Conservation (phyloP, 2,113 vertebrate genomes). For the Plectropomus leopardus region DNA sequence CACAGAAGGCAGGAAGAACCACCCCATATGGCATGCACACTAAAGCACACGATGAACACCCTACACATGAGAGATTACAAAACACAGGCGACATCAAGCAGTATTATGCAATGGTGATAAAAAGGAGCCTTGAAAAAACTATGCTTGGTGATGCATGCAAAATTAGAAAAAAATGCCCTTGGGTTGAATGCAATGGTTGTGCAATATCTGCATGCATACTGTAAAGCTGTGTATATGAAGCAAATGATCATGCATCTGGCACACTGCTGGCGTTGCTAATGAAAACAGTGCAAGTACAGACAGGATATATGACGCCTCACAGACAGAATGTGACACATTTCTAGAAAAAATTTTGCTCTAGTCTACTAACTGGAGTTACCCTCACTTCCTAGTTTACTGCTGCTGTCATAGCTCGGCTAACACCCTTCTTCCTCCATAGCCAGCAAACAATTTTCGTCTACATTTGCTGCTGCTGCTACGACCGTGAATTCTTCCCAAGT, state of each 20-base stretch:
- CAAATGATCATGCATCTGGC: slow-evolving; percentile 51
- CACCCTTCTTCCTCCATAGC: slow-evolving; percentile 81
- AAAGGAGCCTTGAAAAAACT: slow-evolving; percentile 28
- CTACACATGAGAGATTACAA: slow-evolving; percentile 44
- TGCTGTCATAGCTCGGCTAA: slow-evolving; percentile 80
- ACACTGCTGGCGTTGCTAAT: slow-evolving; percentile 13
- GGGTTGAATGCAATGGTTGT: slow-evolving; percentile 68
- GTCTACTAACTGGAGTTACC: slow-evolving; percentile 69
- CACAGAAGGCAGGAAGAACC: slow-evolving; percentile 56
- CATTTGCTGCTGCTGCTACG: slow-evolving; percentile 36
- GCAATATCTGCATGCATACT: slow-evolving; percentile 69
- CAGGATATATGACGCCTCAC: slow-evolving; percentile 1
- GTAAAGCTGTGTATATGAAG: slow-evolving; percentile 36
- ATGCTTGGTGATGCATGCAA: slow-evolving; percentile 70
- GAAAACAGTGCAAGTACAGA: slow-evolving; percentile 10
- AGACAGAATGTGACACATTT: slow-evolving; percentile 37
- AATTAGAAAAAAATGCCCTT: slow-evolving; percentile 64
- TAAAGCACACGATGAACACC: slow-evolving; percentile 34
- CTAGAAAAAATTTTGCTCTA: slow-evolving; percentile 24
- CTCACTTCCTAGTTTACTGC: slow-evolving; percentile 86
- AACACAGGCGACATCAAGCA: slow-evolving; percentile 45
- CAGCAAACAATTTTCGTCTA: slow-evolving; percentile 60
- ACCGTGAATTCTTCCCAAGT: slow-evolving; percentile 42
- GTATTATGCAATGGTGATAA: slow-evolving; percentile 61
- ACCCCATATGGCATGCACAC: slow-evolving; percentile 45